Conservation (phyloP, 2,888 invertebrate species). For the Endomychus coccineus region DNA sequence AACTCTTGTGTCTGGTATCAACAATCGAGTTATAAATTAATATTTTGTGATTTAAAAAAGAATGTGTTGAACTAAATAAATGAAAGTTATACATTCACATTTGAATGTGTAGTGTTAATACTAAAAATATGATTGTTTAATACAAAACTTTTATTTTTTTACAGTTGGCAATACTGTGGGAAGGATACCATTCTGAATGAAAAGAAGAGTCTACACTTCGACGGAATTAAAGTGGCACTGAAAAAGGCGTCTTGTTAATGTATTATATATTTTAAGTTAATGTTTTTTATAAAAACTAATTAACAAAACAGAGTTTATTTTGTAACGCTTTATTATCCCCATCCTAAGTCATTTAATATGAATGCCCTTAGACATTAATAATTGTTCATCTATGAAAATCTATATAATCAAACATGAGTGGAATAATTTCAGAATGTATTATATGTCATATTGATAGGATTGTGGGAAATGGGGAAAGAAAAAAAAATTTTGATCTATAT, state of each 20-base stretch:
- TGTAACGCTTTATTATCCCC: too few species aligned
- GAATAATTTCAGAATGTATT: too few species aligned
- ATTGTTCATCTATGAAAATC: too few species aligned
- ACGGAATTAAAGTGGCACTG: slow-evolving; percentile 15
- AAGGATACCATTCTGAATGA: slow-evolving; percentile 35
- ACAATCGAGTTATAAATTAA: too few species aligned
- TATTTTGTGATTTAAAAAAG: slow-evolving; percentile 2
- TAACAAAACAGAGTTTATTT: too few species aligned
- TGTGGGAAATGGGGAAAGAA: too few species aligned
- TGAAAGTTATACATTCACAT: background rate
- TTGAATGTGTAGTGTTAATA: background rate
- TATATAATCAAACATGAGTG: too few species aligned
- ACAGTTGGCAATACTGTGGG: slow-evolving; percentile 42
- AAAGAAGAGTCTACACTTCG: slow-evolving; percentile 12
- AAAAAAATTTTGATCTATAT: too few species aligned
- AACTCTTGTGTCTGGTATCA: too few species aligned
- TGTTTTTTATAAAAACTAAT: background rate
- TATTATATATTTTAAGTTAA: slow-evolving; percentile 15
- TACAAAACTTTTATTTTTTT: slow-evolving; percentile 14
- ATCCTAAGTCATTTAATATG: too few species aligned
- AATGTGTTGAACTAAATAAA: background rate
- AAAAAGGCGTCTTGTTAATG: slow-evolving; percentile 20
- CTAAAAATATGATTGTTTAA: background rate
- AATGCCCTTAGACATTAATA: too few species aligned
- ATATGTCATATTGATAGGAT: too few species aligned